Base-by-base conservation (phyloP, 2,113 vertebrate genomes). In the Atrichornis clamosus region DNA sequence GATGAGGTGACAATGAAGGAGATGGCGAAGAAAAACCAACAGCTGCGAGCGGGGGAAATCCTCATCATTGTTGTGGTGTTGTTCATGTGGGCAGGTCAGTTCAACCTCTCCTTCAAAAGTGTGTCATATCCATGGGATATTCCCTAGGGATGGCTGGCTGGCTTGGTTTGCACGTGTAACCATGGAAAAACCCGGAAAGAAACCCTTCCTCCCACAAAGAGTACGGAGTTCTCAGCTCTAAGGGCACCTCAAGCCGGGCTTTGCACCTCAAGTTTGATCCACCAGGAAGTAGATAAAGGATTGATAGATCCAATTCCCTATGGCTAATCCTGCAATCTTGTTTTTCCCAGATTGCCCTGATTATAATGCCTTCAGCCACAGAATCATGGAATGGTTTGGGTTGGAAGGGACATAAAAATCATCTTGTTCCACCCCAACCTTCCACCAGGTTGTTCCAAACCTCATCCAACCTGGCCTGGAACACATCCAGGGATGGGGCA, bases 31-130 rank as follows among this genome's bases (percentile, higher is more conserved):
- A 97, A 94, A 39, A 98, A 98, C 96, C 98, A 98, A 11, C 99
- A 99, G 97, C 98, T 99, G 91, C 98, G 99, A 90, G 99, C 99
- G 0, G 99, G 99, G 41, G 99, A 99, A 92, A 98, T 99, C 67
- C 99, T 99, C 97, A 99, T 99, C 97, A 99, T 99, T 16, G 98
- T 99, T 0, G 99, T 99, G 97, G 99, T 99, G 96, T 97, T 99
- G 93, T 98, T 99, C 94, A 99, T 99, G 99, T 99, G 99, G 99
- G 99, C 99, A 96, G 99, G 99, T 99, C 97, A 98, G 98, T 96
- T 8, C 68, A 6, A 33, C 2, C 27, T 16, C 41, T 63, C 64
- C 46, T 26, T 8, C 33, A 4, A 33, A 75, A 41, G 60, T n/a
- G 15, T 4, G 0, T 9, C 0, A 42, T 0, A 15, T 0, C 70